Percentiles rank a stretch among this genome's conserved stretches.
Conservation (phyloP, 2,113 vertebrate genomes). For the Oryzias melastigma region DNA sequence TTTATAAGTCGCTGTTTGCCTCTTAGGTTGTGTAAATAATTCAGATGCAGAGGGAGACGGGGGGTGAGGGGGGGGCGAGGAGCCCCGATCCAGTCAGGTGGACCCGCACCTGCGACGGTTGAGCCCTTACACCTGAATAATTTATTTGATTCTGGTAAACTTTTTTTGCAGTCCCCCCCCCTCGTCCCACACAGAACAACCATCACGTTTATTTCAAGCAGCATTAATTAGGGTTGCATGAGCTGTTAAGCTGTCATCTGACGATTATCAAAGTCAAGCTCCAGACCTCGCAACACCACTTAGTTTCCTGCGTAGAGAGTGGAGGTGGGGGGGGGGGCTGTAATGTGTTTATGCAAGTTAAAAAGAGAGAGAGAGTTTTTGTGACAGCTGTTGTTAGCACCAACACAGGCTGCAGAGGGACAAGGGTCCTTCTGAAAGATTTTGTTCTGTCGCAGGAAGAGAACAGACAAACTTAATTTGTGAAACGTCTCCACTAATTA, state of each 20-base stretch:
- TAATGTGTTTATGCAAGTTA: neutral
- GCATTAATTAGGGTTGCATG: conserved; percentile 74
- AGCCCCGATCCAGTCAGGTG: conserved; percentile 62
- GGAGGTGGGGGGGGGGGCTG: conserved; percentile 29
- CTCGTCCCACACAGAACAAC: conserved; percentile 15
- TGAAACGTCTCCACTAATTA: conserved; percentile 76
- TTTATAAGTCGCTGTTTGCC: conserved; percentile 73
- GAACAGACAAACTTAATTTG: conserved; percentile 72
- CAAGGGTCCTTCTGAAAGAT: conserved; percentile 41
- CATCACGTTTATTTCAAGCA: conserved; percentile 71
- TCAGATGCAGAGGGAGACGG: conserved; percentile 49
- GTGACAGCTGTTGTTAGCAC: conserved; percentile 70
- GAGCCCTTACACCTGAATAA: conserved; percentile 70
- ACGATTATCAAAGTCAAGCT: conserved; percentile 77
- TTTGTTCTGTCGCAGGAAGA: conserved; percentile 52
- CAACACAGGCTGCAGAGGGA: conserved; percentile 60
- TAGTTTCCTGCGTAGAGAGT: conserved; percentile 60
- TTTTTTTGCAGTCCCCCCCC: conserved; percentile 34
- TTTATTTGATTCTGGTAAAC: conserved; percentile 72
- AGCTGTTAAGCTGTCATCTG: conserved; percentile 78
- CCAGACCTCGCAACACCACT: conserved; percentile 56
- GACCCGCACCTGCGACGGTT: conserved; percentile 68
- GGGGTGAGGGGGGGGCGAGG: conserved; percentile 11
- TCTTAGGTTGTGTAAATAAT: conserved; percentile 77
- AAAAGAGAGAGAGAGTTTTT: conserved; percentile 34